These are phyloP conservation scores for Trichogramma pretiosum DNA, from an alignment of 1,140 invertebrate species.

Conservation along the genomic window DNA sequence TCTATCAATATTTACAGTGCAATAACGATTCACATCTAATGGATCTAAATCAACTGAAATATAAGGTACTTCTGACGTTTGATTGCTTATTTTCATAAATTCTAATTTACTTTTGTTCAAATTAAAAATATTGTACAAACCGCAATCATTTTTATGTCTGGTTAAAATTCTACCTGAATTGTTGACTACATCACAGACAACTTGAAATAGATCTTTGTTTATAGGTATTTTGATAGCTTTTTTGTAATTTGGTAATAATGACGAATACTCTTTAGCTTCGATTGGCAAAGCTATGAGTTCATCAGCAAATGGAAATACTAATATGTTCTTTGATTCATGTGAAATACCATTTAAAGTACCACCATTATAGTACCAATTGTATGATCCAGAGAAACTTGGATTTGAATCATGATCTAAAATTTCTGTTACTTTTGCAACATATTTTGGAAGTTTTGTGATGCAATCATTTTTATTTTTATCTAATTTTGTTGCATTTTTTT, in stretches of 20 bases:
- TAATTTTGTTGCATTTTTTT: conserved; percentile 20
- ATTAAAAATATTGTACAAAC: conserved; percentile 18
- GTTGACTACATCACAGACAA: conserved; percentile 3
- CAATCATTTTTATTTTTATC: not conserved
- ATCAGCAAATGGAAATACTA: conserved; percentile 35
- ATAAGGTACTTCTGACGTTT: conserved; percentile 18
- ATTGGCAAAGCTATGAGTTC: conserved; percentile 26
- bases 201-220: conserved; percentile 16
- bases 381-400: conserved; percentile 36
- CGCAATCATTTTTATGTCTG: conserved; percentile 26
- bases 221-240: conserved; percentile 9
- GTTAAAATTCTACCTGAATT: conserved; percentile 25
- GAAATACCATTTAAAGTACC: conserved; percentile 29
- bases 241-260: conserved; percentile 12
- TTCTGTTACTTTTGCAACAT: conserved; percentile 33
- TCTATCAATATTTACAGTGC: conserved; percentile 27
- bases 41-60: conserved; percentile 28
- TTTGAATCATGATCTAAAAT: conserved; percentile 39
- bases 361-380: conserved; percentile 43
- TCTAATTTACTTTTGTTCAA: conserved; percentile 14
- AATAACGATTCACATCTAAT: conserved; percentile 26
- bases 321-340: conserved; percentile 25
- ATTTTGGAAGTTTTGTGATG: conserved; percentile 24
- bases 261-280: conserved; percentile 4
- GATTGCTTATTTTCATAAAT: conserved; percentile 16